phyloP scores from a whole-genome alignment of 2,113 vertebrate species.

The Phrynosoma platyrhinos region DNA sequence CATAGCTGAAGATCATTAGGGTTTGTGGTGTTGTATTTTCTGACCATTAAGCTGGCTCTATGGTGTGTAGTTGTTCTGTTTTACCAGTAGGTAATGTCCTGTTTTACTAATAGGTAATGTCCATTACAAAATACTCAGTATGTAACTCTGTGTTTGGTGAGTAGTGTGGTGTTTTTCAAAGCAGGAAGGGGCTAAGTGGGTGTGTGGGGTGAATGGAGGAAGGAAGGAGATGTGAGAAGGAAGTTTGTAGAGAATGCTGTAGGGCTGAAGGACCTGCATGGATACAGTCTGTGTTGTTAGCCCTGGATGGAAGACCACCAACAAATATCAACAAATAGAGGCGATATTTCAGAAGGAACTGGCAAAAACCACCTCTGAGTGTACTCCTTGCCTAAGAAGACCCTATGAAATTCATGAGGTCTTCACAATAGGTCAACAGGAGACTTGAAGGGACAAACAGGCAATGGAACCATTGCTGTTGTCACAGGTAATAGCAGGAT shows the following conservation, averaged over 20 bases:
- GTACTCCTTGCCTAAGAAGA: no score
- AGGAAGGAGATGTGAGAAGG: not conserved
- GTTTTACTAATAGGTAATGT: conserved; percentile 24
- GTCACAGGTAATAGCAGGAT: not conserved
- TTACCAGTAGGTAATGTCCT: conserved; percentile 32
- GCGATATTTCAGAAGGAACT: no score
- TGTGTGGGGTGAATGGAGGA: conserved; percentile 10
- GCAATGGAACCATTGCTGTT: not conserved
- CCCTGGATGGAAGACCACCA: no score
- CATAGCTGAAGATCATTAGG: conserved; percentile 33
- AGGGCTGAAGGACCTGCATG: not conserved
- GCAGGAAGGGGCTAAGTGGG: conserved; percentile 23
- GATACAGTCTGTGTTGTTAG: not conserved
- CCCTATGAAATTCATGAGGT: no score
- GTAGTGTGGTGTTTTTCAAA: conserved; percentile 36
- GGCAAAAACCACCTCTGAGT: no score
- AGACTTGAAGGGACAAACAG: no score
- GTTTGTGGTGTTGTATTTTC: conserved; percentile 41
- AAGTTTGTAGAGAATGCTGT: conserved; percentile 19
- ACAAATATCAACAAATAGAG: no score
- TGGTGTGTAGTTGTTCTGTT: conserved; percentile 50
- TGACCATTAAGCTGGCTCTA: conserved; percentile 39
- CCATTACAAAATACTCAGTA: conserved; percentile 33
- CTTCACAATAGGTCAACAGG: no score
- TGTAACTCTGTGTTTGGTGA: conserved; percentile 28